phyloP scores from a whole-genome alignment of 2,888 invertebrate species.

The Zhengitettix transpicula region DNA sequence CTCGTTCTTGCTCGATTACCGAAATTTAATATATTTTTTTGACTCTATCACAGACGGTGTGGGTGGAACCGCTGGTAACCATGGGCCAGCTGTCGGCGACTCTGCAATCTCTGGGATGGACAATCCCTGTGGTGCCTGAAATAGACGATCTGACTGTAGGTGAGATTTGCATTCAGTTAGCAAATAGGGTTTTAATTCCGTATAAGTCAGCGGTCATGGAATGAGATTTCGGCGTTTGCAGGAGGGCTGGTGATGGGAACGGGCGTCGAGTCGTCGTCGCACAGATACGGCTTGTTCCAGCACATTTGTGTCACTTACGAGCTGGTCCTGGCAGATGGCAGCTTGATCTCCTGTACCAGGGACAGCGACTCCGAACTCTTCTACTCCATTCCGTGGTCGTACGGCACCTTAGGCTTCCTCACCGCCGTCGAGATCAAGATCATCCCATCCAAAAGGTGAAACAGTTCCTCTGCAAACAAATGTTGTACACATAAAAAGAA shows the following conservation, averaged over 20 bases:
- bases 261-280: constrained; percentile 66
- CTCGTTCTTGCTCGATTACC: no score
- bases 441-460: constrained; percentile 50
- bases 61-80: constrained; percentile 61
- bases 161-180: constrained; percentile 17
- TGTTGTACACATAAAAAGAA: no score
- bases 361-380: constrained; percentile 57
- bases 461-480: background rate
- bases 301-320: constrained; percentile 61
- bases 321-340: constrained; percentile 57
- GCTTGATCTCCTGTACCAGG: constrained; percentile 31
- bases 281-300: constrained; percentile 62
- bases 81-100: constrained; percentile 69
- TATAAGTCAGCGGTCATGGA: background rate
- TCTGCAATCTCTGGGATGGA: constrained; percentile 53
- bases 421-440: constrained; percentile 58
- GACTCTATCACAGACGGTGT: constrained; percentile 35
- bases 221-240: constrained; percentile 13
- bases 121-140: constrained; percentile 64
- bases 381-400: constrained; percentile 68
- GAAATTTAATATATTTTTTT: no score
- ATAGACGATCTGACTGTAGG: constrained; percentile 69
- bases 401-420: constrained; percentile 68
- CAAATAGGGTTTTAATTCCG: background rate
- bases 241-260: constrained; percentile 68